phyloP scores from a whole-genome alignment of 2,888 invertebrate species.

The Tethea ocularis region DNA sequence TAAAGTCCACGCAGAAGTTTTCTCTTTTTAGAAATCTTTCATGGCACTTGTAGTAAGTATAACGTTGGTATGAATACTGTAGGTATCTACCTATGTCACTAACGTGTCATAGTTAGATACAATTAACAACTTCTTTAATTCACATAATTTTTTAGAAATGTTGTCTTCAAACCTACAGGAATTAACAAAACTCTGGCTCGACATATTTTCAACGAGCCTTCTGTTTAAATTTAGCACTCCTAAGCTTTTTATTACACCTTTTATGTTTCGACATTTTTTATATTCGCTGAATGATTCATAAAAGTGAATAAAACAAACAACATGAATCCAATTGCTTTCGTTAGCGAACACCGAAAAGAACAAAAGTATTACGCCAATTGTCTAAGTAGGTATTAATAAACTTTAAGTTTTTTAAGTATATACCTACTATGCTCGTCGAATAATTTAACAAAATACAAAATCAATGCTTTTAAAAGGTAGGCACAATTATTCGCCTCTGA shows the following conservation, averaged over 20 bases:
- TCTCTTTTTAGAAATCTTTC: slow-evolving; percentile 42
- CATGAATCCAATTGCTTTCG: neutral
- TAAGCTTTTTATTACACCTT: neutral
- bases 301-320: neutral
- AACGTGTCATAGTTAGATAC: too few relatives aligned
- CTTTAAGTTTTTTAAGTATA: slow-evolving; percentile 21
- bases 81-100: too few relatives aligned
- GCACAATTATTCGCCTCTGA: slow-evolving; percentile 48
- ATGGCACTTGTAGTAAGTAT: slow-evolving; percentile 21
- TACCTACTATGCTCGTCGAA: slow-evolving; percentile 33
- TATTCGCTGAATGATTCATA: neutral
- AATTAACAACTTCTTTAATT: too few relatives aligned
- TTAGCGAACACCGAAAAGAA: slow-evolving; percentile 10
- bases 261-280: neutral
- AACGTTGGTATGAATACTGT: too few relatives aligned
- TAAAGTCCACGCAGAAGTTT: slow-evolving; percentile 54
- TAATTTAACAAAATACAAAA: slow-evolving; percentile 42
- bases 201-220: neutral
- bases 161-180: neutral
- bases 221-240: neutral
- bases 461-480: slow-evolving; percentile 54
- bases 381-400: slow-evolving; percentile 21
- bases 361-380: slow-evolving; percentile 16
- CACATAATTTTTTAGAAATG: too few relatives aligned
- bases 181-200: neutral